Conservation (phyloP, 2,797 vertebrate species). For the Epinephelus coioides region DNA sequence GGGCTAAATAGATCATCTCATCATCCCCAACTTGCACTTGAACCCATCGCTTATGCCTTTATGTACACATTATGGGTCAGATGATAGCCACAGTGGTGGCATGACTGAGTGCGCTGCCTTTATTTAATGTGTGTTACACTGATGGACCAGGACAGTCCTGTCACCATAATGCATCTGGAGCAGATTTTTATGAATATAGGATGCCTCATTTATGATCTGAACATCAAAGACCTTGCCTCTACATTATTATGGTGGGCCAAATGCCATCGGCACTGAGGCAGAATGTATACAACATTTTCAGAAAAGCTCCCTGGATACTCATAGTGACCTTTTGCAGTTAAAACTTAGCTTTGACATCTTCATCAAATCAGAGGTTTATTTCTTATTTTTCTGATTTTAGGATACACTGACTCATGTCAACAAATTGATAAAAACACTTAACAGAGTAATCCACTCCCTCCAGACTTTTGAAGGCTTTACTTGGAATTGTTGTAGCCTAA, state of each 20-base stretch:
- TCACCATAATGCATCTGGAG: not conserved
- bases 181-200: constrained; percentile 1
- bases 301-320: not conserved
- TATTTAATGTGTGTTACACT: not conserved
- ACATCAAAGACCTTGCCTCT: not conserved
- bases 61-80: constrained; percentile 5
- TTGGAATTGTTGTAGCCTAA: no score
- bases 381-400: constrained; percentile 5
- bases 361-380: not conserved
- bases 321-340: not conserved
- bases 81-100: constrained; percentile 2
- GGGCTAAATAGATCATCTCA: constrained; percentile 13
- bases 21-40: constrained; percentile 10
- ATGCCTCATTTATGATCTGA: not conserved
- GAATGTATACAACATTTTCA: not conserved
- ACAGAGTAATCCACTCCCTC: not conserved
- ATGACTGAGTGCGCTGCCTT: constrained; percentile 13
- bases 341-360: not conserved
- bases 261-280: not conserved
- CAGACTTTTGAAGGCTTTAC: no score
- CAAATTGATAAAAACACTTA: not conserved
- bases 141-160: constrained; percentile 14
- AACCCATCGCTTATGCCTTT: constrained; percentile 3
- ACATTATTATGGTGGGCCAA: not conserved
- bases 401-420: not conserved